These are phyloP conservation scores for Antheraea pernyi DNA, from an alignment of 1,140 invertebrate species.

Conservation along the genomic window DNA sequence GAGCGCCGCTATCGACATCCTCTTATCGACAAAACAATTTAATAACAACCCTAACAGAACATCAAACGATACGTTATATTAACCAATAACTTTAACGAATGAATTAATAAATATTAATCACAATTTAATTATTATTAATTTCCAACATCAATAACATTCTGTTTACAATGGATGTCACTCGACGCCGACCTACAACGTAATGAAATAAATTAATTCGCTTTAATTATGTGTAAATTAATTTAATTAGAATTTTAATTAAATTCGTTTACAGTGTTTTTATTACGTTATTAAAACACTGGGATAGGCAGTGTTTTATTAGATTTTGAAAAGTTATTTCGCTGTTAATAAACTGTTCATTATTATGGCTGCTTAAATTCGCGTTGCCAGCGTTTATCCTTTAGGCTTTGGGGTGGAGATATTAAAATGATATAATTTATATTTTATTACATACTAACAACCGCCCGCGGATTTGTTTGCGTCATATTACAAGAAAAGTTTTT, in stretches of 20 bases:
- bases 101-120: not conserved
- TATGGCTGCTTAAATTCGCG: not conserved
- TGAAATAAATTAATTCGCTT: not conserved
- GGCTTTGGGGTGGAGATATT: not conserved
- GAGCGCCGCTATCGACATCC: not conserved
- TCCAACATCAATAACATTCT: not conserved
- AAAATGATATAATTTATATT: not conserved
- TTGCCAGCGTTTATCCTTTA: not conserved
- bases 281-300: not conserved
- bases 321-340: not conserved
- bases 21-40: not conserved
- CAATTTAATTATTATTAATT: slow-evolving; percentile 1
- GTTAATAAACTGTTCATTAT: not conserved
- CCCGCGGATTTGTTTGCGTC: no score
- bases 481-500: no score
- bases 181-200: not conserved
- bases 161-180: not conserved
- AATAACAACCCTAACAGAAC: not conserved
- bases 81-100: not conserved
- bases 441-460: not conserved
- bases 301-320: not conserved
- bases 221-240: not conserved
- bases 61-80: not conserved
- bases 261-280: not conserved
- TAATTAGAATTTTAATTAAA: slow-evolving; percentile 2